Conservation (phyloP, 1,140 invertebrate species). For the Drosophila elegans region DNA sequence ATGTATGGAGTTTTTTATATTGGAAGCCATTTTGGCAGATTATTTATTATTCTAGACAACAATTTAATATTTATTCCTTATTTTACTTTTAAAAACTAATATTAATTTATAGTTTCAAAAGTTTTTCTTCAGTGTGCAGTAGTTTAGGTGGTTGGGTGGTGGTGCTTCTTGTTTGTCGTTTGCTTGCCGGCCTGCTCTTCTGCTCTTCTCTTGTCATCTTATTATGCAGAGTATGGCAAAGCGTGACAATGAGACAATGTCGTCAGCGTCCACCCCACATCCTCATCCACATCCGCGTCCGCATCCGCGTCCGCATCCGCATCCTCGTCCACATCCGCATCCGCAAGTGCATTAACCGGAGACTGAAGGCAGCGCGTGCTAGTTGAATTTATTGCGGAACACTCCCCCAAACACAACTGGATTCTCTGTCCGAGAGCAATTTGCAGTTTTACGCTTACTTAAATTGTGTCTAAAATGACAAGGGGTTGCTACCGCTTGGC, state of each 20-base stretch:
- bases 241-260: conserved; percentile 78
- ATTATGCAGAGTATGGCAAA: conserved; percentile 76
- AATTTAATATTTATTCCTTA: too few species aligned
- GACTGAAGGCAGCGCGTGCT: conserved; percentile 60
- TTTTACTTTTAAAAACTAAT: too few species aligned
- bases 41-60: too few species aligned
- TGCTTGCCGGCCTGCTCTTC: conserved; percentile 25
- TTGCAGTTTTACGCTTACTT: conserved; percentile 83
- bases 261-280: conserved; percentile 27
- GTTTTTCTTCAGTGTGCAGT: background rate
- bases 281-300: conserved; percentile 2
- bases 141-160: background rate
- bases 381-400: conserved; percentile 70
- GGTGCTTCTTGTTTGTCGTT: conserved; percentile 28
- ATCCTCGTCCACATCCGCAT: conserved; percentile 21
- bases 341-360: conserved; percentile 64
- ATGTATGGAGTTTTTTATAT: too few species aligned
- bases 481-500: conserved; percentile 43
- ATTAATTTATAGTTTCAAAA: too few species aligned
- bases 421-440: conserved; percentile 67
- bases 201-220: conserved; percentile 58
- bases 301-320: conserved; percentile 3
- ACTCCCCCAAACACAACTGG: conserved; percentile 4
- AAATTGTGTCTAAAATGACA: conserved; percentile 81
- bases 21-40: too few species aligned